Percentiles rank a stretch among this genome's conserved stretches.
Conservation (phyloP, 2,888 invertebrate species). For the Cabera pusaria region DNA sequence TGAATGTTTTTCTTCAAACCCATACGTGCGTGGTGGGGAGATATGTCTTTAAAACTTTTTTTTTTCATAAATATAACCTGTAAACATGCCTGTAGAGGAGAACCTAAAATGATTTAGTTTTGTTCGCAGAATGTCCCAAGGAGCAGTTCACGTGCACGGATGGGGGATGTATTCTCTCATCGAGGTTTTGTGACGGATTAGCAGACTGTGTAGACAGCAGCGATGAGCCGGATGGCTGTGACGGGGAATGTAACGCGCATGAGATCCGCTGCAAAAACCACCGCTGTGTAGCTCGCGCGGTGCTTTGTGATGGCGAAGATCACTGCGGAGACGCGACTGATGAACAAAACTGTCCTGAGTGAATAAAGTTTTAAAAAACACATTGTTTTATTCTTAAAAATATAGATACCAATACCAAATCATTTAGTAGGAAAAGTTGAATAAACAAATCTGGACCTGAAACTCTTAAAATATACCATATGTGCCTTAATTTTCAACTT, state of each 20-base stretch:
- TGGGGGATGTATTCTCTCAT: slow-evolving; percentile 85
- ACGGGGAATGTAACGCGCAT: slow-evolving; percentile 79
- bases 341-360: slow-evolving; percentile 79
- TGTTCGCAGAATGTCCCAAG: slow-evolving; percentile 73
- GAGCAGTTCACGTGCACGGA: slow-evolving; percentile 83
- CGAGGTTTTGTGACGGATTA: slow-evolving; percentile 87
- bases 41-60: too few species aligned
- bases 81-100: too few species aligned
- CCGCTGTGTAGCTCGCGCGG: slow-evolving; percentile 84
- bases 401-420: too few species aligned
- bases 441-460: too few species aligned
- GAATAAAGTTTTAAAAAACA: slow-evolving; percentile 20
- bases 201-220: slow-evolving; percentile 87
- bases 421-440: too few species aligned
- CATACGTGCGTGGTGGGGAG: too few species aligned
- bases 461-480: too few species aligned
- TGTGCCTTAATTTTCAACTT: too few species aligned
- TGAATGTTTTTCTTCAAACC: too few species aligned
- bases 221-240: slow-evolving; percentile 86
- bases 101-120: too few species aligned
- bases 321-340: slow-evolving; percentile 88
- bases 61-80: too few species aligned
- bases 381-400: too few species aligned
- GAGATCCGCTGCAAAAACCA: slow-evolving; percentile 74
- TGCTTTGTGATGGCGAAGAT: slow-evolving; percentile 86